phyloP scores from a whole-genome alignment of 2,113 vertebrate species.

The Paraplagusia blochii region DNA sequence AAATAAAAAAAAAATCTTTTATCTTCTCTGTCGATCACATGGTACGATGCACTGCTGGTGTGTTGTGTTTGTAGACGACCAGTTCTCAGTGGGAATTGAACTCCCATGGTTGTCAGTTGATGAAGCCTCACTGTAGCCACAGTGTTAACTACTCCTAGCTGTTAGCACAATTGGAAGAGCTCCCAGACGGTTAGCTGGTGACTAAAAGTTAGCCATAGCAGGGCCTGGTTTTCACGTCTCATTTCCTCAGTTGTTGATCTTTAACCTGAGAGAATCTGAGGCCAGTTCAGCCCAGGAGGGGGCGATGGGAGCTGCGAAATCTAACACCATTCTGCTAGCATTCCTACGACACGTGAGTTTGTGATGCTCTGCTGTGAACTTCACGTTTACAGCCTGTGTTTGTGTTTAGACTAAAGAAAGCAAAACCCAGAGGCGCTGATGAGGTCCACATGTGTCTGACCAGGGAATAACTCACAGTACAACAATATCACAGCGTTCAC shows the following conservation, averaged over 20 bases:
- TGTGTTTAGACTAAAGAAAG: slow-evolving; percentile 47
- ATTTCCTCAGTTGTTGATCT: slow-evolving; percentile 43
- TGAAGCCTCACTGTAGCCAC: slow-evolving; percentile 1
- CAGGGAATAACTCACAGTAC: too few relatives aligned
- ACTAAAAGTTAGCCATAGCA: slow-evolving; percentile 9
- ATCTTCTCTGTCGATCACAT: slow-evolving; percentile 12
- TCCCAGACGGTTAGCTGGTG: not conserved
- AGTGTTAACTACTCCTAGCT: slow-evolving; percentile 12
- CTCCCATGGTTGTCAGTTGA: too few relatives aligned
- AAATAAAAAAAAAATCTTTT: slow-evolving; percentile 1
- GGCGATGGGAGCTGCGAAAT: slow-evolving; percentile 58
- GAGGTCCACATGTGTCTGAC: slow-evolving; percentile 54
- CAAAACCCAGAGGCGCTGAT: slow-evolving; percentile 36
- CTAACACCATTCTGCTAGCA: slow-evolving; percentile 64
- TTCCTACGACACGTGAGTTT: slow-evolving; percentile 57
- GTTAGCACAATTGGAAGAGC: not conserved
- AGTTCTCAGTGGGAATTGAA: too few relatives aligned
- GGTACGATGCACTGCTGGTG: slow-evolving; percentile 15
- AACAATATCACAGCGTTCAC: not conserved
- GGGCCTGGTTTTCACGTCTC: slow-evolving; percentile 26
- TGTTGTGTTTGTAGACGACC: slow-evolving; percentile 22
- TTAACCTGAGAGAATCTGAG: slow-evolving; percentile 46
- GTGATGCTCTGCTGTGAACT: slow-evolving; percentile 28
- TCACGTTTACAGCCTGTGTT: slow-evolving; percentile 57
- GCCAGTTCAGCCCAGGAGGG: slow-evolving; percentile 27